These are phyloP conservation scores for Potamilus streckersoni DNA, from an alignment of 1,140 invertebrate genomes.

Conservation along the genomic window DNA sequence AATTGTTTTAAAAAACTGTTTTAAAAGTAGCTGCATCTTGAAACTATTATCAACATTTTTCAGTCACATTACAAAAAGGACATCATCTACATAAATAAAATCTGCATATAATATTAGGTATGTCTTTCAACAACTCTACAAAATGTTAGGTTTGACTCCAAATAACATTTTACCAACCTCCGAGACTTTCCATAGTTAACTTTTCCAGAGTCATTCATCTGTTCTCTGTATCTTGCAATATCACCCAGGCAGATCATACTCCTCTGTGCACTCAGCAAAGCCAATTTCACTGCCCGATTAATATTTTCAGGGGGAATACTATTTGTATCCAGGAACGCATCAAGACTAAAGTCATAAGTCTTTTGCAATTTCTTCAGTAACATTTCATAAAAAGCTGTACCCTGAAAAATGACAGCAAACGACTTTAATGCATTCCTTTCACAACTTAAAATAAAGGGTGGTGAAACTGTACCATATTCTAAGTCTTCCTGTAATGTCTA, in stretches of 20 bases:
- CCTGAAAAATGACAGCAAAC: constrained; percentile 64
- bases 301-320: constrained; percentile 73
- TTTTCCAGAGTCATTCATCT: constrained; percentile 77
- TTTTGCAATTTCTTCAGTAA: constrained; percentile 80
- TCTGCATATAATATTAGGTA: too few relatives aligned
- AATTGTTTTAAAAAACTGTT: too few relatives aligned
- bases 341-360: constrained; percentile 81
- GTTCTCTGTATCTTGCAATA: constrained; percentile 88
- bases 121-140: neutral
- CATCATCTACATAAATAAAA: too few relatives aligned
- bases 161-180: constrained; percentile 54
- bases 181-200: constrained; percentile 88
- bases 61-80: too few relatives aligned
- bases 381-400: constrained; percentile 82
- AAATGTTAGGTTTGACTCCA: neutral
- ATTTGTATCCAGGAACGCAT: constrained; percentile 71
- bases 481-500: neutral
- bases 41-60: too few relatives aligned
- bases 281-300: constrained; percentile 78
- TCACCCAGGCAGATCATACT: constrained; percentile 91
- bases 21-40: too few relatives aligned
- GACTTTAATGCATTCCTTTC: neutral
- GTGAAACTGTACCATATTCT: neutral
- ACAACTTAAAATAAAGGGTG: neutral
- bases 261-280: constrained; percentile 87